A percentile compares a stretch with the other conserved stretches of the same genome.
Evolutionary conservation across 2,797 vertebrate species (phyloP).

Genomic region (Neomorphus geoffroyi): DNA sequence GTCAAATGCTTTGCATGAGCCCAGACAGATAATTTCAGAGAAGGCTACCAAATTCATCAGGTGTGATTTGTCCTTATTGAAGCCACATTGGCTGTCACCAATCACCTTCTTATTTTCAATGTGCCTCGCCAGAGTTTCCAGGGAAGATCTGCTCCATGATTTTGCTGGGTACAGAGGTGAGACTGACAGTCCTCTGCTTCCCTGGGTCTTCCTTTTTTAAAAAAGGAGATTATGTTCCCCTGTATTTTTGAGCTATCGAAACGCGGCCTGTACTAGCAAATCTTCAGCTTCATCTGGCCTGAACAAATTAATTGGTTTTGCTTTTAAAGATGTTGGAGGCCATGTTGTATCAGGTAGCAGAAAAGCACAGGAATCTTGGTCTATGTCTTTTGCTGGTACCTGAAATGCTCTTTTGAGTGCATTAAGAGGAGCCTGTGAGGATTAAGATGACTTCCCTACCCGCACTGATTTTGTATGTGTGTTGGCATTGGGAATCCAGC

Average conservation of each 20-base stretch:
- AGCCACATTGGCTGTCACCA: too few species aligned
- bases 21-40: too few species aligned
- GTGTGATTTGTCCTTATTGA: too few species aligned
- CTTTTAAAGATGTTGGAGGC: background rate
- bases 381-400: background rate
- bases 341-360: background rate
- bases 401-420: background rate
- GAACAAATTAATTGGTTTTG: background rate
- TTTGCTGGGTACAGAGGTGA: too few species aligned
- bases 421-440: background rate
- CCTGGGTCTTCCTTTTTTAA: too few species aligned
- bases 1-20: too few species aligned
- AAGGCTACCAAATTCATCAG: too few species aligned
- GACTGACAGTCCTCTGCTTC: too few species aligned
- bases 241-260: background rate
- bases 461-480: background rate
- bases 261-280: background rate
- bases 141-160: too few species aligned
- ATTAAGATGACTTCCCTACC: background rate
- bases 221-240: too few species aligned
- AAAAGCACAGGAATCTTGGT: background rate
- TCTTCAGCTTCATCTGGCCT: background rate
- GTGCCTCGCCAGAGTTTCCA: too few species aligned
- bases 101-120: too few species aligned
- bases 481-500: background rate